Base-by-base conservation (phyloP, 2,113 vertebrate genomes). In the Paralichthys olivaceus region DNA sequence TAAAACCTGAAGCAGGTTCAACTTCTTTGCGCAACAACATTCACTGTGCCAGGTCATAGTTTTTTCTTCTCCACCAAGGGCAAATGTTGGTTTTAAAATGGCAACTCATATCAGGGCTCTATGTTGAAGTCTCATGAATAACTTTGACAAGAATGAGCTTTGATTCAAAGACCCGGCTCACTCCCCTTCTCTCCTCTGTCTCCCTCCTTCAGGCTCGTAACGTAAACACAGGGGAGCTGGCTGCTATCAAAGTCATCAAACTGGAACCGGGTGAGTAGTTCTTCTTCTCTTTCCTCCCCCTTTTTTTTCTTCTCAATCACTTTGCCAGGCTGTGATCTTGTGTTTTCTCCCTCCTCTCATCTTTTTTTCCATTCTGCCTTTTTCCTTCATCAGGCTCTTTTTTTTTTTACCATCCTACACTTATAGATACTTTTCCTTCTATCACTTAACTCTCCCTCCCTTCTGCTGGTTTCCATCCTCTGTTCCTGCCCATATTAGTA, bases 171-270 rank as follows among this genome's bases (percentile, higher is more conserved):
- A 14, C n/a, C n/a, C 40, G 40, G 7, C 25, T 56, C 54, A 26
- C 66, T 77, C 47, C 20, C 47, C 7, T 20, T 77, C 19, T 80
- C 5, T 40, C 43, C 14, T 14, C 19, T 72, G 57, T 75, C 63
- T 25, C n/a, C 47, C 22, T 28, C 47, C 47, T 86, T 45, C 86
- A 98, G 98, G 97, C 97, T 88, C 95, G 97, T 78, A 99, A 99
- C 94, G 97, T 94, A 61, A 94, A 90, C 93, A 94, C 94, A 66
- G 93, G 92, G 84, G 97, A 98, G 91, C 94, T 98, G 93, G 96
- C 97, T 80, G 97, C 97, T 78, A 98, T 98, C 94, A 98, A 99
- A 96, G 97, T 99, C 91, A 98, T 99, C 94, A 99, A 99, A 90
- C 93, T 99, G 94, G 97, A 99, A 93, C 97, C 97, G 91, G 97